These are phyloP conservation scores for Tetragonula clypearis DNA, from an alignment of 1,140 invertebrate genomes.

Conservation along the genomic window DNA sequence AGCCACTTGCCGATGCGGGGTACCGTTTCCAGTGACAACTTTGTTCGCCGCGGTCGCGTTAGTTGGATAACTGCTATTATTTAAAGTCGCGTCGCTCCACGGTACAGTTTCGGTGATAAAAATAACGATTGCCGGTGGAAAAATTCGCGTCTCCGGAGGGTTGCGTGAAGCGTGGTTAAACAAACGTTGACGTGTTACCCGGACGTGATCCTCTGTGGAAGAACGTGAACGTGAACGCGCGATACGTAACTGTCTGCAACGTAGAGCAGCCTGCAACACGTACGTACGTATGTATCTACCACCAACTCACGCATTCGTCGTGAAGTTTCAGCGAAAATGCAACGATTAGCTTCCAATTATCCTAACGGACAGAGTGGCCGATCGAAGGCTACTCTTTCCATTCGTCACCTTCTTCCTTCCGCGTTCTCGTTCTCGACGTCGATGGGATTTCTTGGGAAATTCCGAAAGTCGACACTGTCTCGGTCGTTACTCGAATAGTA, in stretches of 20 bases:
- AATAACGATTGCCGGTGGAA: conserved; percentile 36
- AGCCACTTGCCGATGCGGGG: conserved; percentile 13
- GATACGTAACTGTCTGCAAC: no score
- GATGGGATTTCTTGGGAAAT: neutral
- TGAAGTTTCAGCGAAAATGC: neutral
- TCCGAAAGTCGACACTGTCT: neutral
- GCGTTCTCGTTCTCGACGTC: neutral
- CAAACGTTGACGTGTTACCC: neutral
- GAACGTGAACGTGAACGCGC: neutral
- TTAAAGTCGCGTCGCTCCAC: neutral
- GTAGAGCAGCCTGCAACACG: no score
- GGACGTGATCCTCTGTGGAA: neutral
- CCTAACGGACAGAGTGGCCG: conserved; percentile 7
- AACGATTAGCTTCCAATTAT: conserved; percentile 27
- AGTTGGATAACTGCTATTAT: conserved; percentile 24
- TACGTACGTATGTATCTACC: no score
- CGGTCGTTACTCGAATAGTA: conserved; percentile 20
- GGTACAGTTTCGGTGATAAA: conserved; percentile 35
- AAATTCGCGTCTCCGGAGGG: conserved; percentile 5
- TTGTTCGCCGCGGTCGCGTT: neutral
- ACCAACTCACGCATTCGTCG: neutral
- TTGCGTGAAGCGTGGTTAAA: conserved; percentile 17
- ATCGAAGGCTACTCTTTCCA: neutral
- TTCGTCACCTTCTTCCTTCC: neutral
- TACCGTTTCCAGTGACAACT: conserved; percentile 32